phyloP scores from a whole-genome alignment of 2,797 vertebrate species.

The Ceyx erithaca region DNA sequence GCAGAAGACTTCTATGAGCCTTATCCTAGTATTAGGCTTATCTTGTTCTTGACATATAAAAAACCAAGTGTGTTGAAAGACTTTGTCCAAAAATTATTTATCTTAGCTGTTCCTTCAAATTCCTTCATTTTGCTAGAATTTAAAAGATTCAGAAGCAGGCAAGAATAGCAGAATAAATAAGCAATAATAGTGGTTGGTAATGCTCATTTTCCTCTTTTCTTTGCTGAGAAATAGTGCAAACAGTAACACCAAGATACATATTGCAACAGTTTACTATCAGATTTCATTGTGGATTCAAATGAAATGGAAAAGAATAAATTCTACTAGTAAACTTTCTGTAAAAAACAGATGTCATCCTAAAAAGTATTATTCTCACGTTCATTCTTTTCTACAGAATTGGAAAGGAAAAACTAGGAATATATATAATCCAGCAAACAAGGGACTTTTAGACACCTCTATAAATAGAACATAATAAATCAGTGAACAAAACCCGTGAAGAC shows the following conservation, averaged over 20 bases:
- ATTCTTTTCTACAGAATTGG: not conserved
- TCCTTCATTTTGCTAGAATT: not conserved
- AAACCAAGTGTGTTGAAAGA: not conserved
- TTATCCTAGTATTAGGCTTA: not conserved
- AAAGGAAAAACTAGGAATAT: conserved; percentile 42
- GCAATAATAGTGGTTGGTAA: not conserved
- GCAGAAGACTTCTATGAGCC: not conserved
- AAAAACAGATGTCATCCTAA: not conserved
- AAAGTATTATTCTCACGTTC: conserved; percentile 6
- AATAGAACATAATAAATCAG: not conserved
- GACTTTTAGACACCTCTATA: conserved; percentile 9
- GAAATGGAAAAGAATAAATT: conserved; percentile 24
- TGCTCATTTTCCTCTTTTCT: not conserved
- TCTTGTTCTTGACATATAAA: not conserved
- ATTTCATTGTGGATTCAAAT: not conserved
- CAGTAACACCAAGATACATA: not conserved
- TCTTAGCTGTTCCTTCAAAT: not conserved
- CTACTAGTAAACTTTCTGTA: not conserved
- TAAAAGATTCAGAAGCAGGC: not conserved
- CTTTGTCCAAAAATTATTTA: not conserved
- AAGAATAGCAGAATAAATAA: not conserved
- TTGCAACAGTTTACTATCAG: not conserved
- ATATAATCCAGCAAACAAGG: conserved; percentile 1
- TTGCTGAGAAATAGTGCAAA: not conserved
- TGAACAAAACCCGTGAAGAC: conserved; percentile 24